These are phyloP conservation scores for Gyrodactylus bullatarudis DNA, from an alignment of 1,140 invertebrate species.

Conservation along the genomic window DNA sequence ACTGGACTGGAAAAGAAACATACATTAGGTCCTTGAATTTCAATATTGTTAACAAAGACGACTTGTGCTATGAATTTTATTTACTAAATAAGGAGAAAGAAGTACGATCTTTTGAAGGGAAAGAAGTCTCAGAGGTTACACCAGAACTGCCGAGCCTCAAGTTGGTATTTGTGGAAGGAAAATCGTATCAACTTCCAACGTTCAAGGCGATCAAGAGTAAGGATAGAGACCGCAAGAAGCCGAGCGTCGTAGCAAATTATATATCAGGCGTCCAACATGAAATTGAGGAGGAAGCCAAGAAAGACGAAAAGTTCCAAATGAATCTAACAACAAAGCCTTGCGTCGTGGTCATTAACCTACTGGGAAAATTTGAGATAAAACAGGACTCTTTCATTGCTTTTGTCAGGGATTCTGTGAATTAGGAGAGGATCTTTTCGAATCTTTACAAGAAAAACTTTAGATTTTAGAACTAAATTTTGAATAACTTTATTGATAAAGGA, in stretches of 20 bases:
- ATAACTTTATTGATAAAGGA: no score
- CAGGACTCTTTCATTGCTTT: neutral
- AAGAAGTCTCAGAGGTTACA: neutral
- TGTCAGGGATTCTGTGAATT: neutral
- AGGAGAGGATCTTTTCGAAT: no score
- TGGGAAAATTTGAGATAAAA: neutral
- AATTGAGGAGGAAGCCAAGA: neutral
- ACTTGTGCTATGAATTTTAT: neutral
- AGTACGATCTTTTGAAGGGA: neutral
- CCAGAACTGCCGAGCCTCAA: neutral
- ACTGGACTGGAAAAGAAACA: neutral
- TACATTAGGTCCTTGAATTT: neutral
- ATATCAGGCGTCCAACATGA: neutral
- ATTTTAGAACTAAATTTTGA: no score
- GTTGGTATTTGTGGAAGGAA: neutral
- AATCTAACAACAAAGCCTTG: neutral
- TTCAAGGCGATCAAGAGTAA: neutral
- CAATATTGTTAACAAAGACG: neutral
- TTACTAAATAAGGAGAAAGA: neutral
- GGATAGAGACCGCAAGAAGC: neutral
- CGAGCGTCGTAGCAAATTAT: neutral
- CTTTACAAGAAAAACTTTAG: no score
- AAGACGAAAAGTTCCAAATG: neutral
- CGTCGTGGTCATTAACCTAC: neutral
- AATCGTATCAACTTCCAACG: neutral